These are phyloP conservation scores for Bruchidius siliquastri DNA, from an alignment of 2,888 invertebrate genomes.

Conservation along the genomic window DNA sequence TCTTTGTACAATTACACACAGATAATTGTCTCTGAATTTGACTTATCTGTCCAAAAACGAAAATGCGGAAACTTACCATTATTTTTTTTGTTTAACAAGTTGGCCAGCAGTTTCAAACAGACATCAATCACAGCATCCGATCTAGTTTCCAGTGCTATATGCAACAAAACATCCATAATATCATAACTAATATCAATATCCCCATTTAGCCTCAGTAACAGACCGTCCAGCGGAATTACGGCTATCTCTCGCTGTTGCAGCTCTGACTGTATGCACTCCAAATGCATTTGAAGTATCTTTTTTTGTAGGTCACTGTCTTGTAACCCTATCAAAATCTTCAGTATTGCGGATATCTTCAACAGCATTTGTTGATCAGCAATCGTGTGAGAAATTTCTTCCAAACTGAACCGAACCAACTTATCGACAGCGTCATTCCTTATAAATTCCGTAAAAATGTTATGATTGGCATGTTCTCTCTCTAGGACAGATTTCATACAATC, in stretches of 20 bases:
- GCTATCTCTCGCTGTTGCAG: constrained; percentile 28
- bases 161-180: constrained; percentile 43
- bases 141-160: constrained; percentile 32
- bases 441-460: constrained; percentile 2
- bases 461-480: constrained; percentile 2
- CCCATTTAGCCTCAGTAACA: constrained; percentile 51
- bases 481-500: constrained; percentile 7
- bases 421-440: constrained; percentile 9
- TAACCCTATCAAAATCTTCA: constrained; percentile 47
- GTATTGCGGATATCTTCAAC: constrained; percentile 43
- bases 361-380: neutral
- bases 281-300: constrained; percentile 45
- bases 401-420: constrained; percentile 9
- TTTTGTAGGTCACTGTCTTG: constrained; percentile 47
- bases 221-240: constrained; percentile 50
- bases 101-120: constrained; percentile 52
- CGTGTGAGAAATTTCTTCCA: neutral
- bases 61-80: constrained; percentile 25
- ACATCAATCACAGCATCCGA: constrained; percentile 38
- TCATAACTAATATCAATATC: constrained; percentile 40
- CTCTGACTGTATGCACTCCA: constrained; percentile 30
- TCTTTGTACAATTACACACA: too few relatives aligned
- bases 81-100: constrained; percentile 54
- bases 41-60: too few relatives aligned
- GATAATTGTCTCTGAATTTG: too few relatives aligned